Conservation (phyloP, 2,797 vertebrate genomes). For the Leucoraja ocellata region DNA sequence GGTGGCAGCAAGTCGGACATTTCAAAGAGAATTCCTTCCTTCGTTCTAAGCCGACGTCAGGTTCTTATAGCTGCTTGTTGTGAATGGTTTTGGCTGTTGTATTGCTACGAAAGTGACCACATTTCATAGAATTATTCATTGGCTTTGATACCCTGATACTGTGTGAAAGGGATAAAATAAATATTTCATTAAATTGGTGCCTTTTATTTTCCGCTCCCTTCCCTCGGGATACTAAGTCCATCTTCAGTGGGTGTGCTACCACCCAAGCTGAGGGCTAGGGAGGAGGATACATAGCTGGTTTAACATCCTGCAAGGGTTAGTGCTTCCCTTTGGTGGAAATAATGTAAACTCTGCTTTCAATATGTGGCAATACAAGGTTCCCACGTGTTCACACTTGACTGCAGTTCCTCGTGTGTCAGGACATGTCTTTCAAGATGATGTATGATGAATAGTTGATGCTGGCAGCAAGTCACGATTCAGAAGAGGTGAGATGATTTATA, state of each 20-base stretch:
- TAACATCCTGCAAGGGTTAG: background rate
- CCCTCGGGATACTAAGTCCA: background rate
- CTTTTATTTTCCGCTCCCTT: background rate
- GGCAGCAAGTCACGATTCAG: background rate
- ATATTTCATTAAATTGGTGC: background rate
- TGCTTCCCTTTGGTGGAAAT: background rate
- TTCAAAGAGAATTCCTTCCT: background rate
- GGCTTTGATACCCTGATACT: background rate
- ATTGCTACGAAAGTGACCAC: background rate
- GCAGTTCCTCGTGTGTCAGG: background rate
- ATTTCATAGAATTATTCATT: background rate
- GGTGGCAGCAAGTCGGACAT: background rate
- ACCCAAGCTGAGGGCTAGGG: slow-evolving; percentile 5
- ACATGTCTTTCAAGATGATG: background rate
- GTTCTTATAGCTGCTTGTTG: background rate
- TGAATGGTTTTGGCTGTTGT: background rate
- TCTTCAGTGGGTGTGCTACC: background rate
- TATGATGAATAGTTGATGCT: background rate
- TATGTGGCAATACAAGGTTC: background rate
- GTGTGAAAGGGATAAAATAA: background rate
- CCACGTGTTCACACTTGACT: background rate
- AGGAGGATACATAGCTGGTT: background rate
- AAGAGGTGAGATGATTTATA: background rate
- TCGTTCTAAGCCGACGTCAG: background rate
- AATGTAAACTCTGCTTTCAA: background rate